phyloP scores from a whole-genome alignment of 2,797 vertebrate genomes.

The Peromyscus melanophrys region DNA sequence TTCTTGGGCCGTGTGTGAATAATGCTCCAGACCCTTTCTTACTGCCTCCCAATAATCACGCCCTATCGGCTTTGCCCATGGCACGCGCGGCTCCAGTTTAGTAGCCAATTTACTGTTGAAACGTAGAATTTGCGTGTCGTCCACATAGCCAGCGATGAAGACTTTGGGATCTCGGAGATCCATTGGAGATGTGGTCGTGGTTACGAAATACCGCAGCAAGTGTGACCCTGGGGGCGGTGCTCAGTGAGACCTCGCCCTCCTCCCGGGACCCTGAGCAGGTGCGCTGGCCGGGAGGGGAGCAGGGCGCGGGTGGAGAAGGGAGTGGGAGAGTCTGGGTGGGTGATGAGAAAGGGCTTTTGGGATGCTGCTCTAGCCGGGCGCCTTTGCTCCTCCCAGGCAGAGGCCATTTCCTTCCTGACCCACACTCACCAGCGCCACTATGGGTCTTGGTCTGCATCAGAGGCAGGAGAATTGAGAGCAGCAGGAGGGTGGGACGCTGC shows the following conservation, averaged over 20 bases:
- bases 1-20: background rate
- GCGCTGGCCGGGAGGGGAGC: fast-evolving
- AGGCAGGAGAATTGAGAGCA: too few relatives aligned
- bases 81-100: fast-evolving
- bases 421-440: background rate
- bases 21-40: fast-evolving
- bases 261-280: fast-evolving
- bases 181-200: fast-evolving
- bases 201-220: fast-evolving
- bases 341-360: fast-evolving
- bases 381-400: fast-evolving
- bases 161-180: background rate
- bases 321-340: fast-evolving
- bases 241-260: fast-evolving
- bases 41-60: fast-evolving
- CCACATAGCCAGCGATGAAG: background rate
- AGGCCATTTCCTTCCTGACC: fast-evolving
- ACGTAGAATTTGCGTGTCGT: background rate
- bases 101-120: background rate
- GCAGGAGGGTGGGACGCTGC: fast-evolving
- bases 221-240: background rate
- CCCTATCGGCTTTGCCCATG: background rate
- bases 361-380: fast-evolving
- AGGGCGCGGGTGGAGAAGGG: fast-evolving
- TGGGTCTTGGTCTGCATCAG: too few relatives aligned